phyloP scores from a whole-genome alignment of 2,113 vertebrate genomes.

The Aptenodytes forsteri region DNA sequence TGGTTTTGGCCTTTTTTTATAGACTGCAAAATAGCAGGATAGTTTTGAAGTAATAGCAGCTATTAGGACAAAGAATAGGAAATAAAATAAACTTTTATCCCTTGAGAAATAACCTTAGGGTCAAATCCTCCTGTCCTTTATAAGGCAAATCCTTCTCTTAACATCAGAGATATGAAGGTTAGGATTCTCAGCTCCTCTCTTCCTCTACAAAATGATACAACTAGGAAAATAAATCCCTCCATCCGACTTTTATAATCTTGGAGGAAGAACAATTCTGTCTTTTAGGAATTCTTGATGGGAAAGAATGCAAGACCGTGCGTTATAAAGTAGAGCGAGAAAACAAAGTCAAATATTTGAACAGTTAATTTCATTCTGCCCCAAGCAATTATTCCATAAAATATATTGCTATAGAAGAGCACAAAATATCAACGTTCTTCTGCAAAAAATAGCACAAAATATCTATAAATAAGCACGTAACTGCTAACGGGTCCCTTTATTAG shows the following conservation, averaged over 20 bases:
- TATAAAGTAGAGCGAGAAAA: neutral
- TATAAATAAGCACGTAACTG: neutral
- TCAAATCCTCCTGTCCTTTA: neutral
- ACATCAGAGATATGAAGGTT: neutral
- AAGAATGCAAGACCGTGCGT: neutral
- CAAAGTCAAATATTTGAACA: conserved; percentile 8
- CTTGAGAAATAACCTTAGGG: neutral
- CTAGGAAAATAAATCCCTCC: neutral
- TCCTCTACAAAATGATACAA: neutral
- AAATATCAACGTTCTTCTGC: neutral
- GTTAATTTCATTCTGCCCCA: conserved; percentile 25
- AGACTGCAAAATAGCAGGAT: neutral
- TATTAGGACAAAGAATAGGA: conserved; percentile 7
- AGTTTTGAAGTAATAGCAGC: conserved; percentile 7
- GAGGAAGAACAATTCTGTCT: neutral
- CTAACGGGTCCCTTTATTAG: neutral
- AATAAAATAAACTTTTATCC: conserved; percentile 35
- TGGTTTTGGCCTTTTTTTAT: neutral
- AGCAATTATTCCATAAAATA: conserved; percentile 28
- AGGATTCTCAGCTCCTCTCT: neutral
- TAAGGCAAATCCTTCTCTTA: neutral
- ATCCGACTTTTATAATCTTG: neutral
- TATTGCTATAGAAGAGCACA: neutral
- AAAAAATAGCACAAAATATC: neutral
- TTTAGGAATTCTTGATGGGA: neutral